Percentiles rank a stretch among this genome's conserved stretches.
Conservation (phyloP, 2,797 vertebrate genomes). For the Nannoperca australis region DNA sequence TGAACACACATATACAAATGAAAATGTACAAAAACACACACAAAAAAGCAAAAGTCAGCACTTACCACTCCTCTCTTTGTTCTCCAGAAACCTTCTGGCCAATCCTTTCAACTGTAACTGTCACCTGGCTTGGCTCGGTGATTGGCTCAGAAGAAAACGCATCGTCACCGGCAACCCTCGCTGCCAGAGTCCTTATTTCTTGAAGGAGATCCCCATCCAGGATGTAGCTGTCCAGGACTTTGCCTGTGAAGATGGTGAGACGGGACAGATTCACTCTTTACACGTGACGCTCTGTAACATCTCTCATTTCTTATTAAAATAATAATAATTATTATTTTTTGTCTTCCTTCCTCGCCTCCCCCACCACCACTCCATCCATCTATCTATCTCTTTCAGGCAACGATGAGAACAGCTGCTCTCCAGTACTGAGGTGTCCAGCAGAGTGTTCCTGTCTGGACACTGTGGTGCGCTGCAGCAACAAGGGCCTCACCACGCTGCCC, state of each 20-base stretch:
- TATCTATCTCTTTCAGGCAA: conserved; percentile 84
- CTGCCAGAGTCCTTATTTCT: conserved; percentile 97
- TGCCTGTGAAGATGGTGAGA: conserved; percentile 95
- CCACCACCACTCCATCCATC: background rate
- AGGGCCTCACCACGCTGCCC: conserved; percentile 92
- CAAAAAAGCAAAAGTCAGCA: background rate
- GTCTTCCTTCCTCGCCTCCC: background rate
- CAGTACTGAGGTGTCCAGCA: conserved; percentile 92
- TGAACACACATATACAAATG: background rate
- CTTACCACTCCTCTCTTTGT: conserved; percentile 10
- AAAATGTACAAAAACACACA: background rate
- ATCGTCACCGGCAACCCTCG: conserved; percentile 98
- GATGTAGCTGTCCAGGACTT: conserved; percentile 98
- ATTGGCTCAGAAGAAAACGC: conserved; percentile 96
- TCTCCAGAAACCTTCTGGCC: conserved; percentile 93
- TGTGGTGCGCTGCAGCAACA: conserved; percentile 98
- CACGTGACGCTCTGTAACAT: background rate
- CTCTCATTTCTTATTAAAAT: too few relatives aligned
- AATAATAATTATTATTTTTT: background rate
- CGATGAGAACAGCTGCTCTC: conserved; percentile 96
- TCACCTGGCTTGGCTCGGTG: conserved; percentile 96
- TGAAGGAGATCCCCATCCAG: conserved; percentile 98
- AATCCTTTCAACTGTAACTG: conserved; percentile 99
- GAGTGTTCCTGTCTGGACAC: conserved; percentile 98
- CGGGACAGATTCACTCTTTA: background rate